These are phyloP conservation scores for Pseudochaenichthys georgianus DNA, from an alignment of 2,797 vertebrate species.

Conservation along the genomic window DNA sequence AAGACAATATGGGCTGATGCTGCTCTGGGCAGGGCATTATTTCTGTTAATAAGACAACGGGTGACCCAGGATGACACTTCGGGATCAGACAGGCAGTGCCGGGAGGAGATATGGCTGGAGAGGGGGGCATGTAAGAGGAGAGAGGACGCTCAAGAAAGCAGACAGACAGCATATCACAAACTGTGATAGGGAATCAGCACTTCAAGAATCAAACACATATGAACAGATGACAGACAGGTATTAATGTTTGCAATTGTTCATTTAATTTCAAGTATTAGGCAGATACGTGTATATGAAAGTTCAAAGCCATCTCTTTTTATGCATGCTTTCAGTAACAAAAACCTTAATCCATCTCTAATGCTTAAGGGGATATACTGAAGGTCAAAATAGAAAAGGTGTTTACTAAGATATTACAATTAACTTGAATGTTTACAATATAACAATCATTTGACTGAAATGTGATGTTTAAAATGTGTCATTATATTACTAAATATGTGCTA, in stretches of 20 bases:
- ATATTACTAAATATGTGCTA: no score
- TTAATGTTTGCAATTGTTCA: slow-evolving; percentile 28
- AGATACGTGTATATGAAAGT: slow-evolving; percentile 18
- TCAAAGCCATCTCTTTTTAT: slow-evolving; percentile 22
- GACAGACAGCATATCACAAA: slow-evolving; percentile 31
- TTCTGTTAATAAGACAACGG: slow-evolving; percentile 74
- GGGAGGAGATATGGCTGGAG: slow-evolving; percentile 26
- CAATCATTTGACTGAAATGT: no score
- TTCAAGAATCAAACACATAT: slow-evolving; percentile 35
- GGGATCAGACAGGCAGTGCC: slow-evolving; percentile 39
- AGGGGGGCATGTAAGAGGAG: slow-evolving; percentile 34
- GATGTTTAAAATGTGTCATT: no score
- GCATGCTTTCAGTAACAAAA: slow-evolving; percentile 12
- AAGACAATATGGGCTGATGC: slow-evolving; percentile 61
- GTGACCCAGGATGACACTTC: slow-evolving; percentile 62
- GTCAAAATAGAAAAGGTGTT: no score
- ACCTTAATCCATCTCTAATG: not conserved
- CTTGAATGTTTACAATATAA: no score
- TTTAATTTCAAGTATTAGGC: slow-evolving; percentile 18
- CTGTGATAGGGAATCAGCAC: slow-evolving; percentile 4
- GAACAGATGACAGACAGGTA: slow-evolving; percentile 38
- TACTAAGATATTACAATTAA: no score
- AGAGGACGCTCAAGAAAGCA: slow-evolving; percentile 27
- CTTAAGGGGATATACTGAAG: slow-evolving; percentile 2
- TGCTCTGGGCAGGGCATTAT: slow-evolving; percentile 59